These are phyloP conservation scores for Eospalax fontanierii DNA, from an alignment of 2,797 vertebrate genomes.

Conservation along the genomic window DNA sequence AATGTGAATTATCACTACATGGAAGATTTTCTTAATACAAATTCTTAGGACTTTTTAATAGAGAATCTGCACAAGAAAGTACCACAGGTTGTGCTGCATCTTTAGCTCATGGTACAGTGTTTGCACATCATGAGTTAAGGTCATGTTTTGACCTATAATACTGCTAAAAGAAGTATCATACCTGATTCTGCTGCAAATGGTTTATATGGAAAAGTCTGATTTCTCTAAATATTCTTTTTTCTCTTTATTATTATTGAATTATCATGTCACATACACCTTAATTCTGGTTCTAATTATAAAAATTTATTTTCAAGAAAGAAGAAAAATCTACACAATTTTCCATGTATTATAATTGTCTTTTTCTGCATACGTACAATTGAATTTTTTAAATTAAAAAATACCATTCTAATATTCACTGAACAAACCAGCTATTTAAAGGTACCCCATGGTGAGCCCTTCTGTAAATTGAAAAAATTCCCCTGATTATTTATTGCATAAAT, in stretches of 20 bases:
- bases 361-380: conserved; percentile 50
- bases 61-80: neutral
- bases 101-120: neutral
- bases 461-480: conserved; percentile 65
- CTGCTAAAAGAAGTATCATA: neutral
- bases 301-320: conserved; percentile 37
- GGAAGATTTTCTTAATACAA: neutral
- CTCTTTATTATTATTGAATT: conserved; percentile 16
- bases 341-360: conserved; percentile 55
- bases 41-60: neutral
- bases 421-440: conserved; percentile 70
- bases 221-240: neutral
- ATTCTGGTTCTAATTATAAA: neutral
- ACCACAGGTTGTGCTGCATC: neutral
- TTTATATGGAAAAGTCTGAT: conserved; percentile 20
- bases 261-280: neutral
- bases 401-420: conserved; percentile 41
- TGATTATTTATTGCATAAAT: conserved; percentile 79
- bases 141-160: neutral
- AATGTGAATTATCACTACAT: conserved; percentile 43
- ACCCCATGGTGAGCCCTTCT: conserved; percentile 67
- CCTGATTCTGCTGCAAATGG: neutral
- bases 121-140: neutral
- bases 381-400: conserved; percentile 54
- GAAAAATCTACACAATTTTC: conserved; percentile 24